Base-by-base conservation (phyloP, 1,140 invertebrate species). In the Telenomus remus region DNA sequence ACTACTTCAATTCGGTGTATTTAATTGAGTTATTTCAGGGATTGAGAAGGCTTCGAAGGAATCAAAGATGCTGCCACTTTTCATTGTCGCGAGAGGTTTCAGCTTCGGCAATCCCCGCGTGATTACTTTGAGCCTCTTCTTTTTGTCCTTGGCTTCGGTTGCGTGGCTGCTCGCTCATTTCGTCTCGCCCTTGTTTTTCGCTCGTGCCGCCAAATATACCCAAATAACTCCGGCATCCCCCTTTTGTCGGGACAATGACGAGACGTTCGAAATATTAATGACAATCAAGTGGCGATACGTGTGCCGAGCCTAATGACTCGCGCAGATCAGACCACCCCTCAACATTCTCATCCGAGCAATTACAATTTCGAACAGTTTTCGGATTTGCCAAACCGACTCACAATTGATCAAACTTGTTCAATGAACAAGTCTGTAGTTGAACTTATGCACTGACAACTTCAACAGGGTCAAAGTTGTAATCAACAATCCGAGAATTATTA, bases 231-330 rank as follows among this genome's bases (percentile, higher is more conserved):
- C 27, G 42, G 43, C 49, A 49, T 46, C 59, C 60, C 68, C 69
- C 69, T 59, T 73, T 65, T 65, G 14, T 65, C 48, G 16, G 39
- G 57, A 64, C 60, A 73, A 73, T 65, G 70, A 59, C 61, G 49
- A 33, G 60, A 54, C 69, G 48, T 54, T 65, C 47, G 60, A 60
- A 73, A 73, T 73, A 65, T 65, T 65, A 73, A 73, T 54, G 60
- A 65, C 60, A 55, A 60, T 60, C 42, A 55, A 65, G 60, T 59
- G 61, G 50, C 50, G 49, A 65, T 48, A 65, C 70, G 61, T 47
- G 55, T 60, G 61, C 43, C 48, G 63, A 48, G 59, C 47, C 60
- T 47, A 54, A 64, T 57, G 55, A 73, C 70, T 73, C 47, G 64
- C 60, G 63, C 57, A 59, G 37, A n/a, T 9, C 3, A 39, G 37